Evolutionary conservation across 2,113 vertebrate species (phyloP), one percentile per base, ranked within the genome.

Genomic region (Actinemys pallida): DNA sequence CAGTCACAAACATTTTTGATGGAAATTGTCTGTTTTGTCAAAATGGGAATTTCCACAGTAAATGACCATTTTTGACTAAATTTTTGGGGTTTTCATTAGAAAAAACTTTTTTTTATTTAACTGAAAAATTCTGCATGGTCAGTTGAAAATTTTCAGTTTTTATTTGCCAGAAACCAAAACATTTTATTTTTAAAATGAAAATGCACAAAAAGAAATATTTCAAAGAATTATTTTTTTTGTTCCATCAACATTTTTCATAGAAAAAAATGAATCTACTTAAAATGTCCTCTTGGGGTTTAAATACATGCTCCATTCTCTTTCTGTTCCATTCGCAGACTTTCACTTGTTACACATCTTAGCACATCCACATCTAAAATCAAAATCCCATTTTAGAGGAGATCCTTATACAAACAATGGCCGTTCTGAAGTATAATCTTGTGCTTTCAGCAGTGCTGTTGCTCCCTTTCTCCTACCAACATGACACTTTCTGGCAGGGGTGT

Each of bases 231-330:
- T 5, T 45, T 22, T 75, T 42, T 45, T 76, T 76, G 22, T 76
- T 76, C 22, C 39, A 76, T 42, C 39, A 22, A 75, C 20, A 11
- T 76, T 45, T 76, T 76, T 39, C 24, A 22, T 90, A 22, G 39
- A 42, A 52, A 69, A 84, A 45, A 53, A 35, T 47, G 7, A 8
- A 56, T 87, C 84, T 95, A 27, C 91, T 72, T 83, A 90, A 72
- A 93, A 49, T 72, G 9, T 89, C 10, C 57, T 53, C 24, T 17
- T 86, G 50, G 89, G 90, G 81, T 42, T 72, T 90, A 47, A 78
- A 78, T 16, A 78, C 22, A 27, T 78, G 42, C 75, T 78, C 42
- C 75, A 78, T 47, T 47, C 42, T 78, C 75, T 91, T 91, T 90
- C 9, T 85, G 13, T 96, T 50, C 35, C 19, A 19, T 72, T 90